Base-by-base conservation (phyloP, 2,888 invertebrate species). In the Ectropis crepuscularia region DNA sequence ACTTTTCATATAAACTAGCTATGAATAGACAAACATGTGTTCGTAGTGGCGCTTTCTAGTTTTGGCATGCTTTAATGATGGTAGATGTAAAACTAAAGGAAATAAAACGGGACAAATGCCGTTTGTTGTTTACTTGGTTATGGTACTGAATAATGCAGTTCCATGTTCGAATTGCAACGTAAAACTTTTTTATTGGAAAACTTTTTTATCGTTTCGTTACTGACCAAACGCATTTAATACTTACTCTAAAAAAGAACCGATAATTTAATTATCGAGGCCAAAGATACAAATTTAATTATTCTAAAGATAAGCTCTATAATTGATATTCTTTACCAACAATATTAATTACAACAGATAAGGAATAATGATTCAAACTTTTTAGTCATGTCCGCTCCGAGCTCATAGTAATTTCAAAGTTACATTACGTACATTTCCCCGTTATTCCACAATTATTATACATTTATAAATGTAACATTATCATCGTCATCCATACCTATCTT, bases 1-100 rank as follows among this genome's bases (percentile, higher is more conserved):
- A 90, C 82, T 91, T 89, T 90, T 83, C 87, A 83, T 88, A 89
- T 89, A 89, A 89, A 89, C 85, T 87, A 84, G 71, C 78, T 79
- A 82, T 88, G 86, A 88, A 89, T 87, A 86, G 88, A 84, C 75
- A 83, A 84, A 87, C 88, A 90, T 82, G 83, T 89, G 88, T 87
- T 86, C 63, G 70, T 64, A 67, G 71, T 41, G 53, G 74, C 57
- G 67, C 67, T 74, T 74, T 74, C 70, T 71, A 72, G 61, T 49
- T 63, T 53, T 53, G 57, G 58, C 46, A 53, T 66, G 63, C 42
- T 53, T 42, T 61, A 67, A 67, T 63, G 58, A 69, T 53, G 57
- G 60, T 61, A 49, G 36, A 53, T 62, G 63, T 53, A 28, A 8
- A 67, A 64, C 42, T 60, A 43, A 46, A 50, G 38, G 53, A 53